Evolutionary conservation across 2,888 invertebrate species (phyloP).

Genomic region (Ephialtes manifestator): DNA sequence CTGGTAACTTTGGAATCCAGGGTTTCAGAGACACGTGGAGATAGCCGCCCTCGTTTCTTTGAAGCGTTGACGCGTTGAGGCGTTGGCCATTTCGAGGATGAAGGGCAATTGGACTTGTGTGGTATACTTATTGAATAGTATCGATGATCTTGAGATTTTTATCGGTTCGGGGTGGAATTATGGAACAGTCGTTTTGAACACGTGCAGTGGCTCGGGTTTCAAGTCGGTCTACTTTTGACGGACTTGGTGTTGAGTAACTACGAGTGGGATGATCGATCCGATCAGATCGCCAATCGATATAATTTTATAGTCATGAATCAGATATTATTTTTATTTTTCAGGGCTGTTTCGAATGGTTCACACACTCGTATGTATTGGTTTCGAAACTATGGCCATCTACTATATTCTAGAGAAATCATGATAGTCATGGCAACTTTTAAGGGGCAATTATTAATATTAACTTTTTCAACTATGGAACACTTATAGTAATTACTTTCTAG

Average conservation of each 20-base stretch:
- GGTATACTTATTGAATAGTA: slow-evolving; percentile 16
- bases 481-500: too few relatives aligned
- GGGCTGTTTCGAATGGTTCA: not conserved
- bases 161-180: slow-evolving; percentile 8
- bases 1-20: slow-evolving; percentile 42
- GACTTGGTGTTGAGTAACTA: not conserved
- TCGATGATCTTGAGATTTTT: slow-evolving; percentile 10
- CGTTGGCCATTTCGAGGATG: slow-evolving; percentile 50
- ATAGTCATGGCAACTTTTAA: not conserved
- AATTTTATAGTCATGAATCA: not conserved
- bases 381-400: not conserved
- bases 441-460: not conserved
- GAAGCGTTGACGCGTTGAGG: slow-evolving; percentile 43
- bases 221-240: slow-evolving; percentile 6
- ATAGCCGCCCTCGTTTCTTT: slow-evolving; percentile 30
- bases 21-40: slow-evolving; percentile 27
- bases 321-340: not conserved
- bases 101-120: slow-evolving; percentile 24
- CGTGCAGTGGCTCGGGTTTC: slow-evolving; percentile 8
- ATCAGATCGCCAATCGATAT: not conserved
- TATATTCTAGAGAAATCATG: not conserved
- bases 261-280: not conserved
- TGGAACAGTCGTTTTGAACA: slow-evolving; percentile 4
- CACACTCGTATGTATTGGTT: not conserved
- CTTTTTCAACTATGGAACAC: too few relatives aligned